These are phyloP conservation scores for Steatornis caripensis DNA, from an alignment of 2,113 vertebrate genomes.

Conservation along the genomic window DNA sequence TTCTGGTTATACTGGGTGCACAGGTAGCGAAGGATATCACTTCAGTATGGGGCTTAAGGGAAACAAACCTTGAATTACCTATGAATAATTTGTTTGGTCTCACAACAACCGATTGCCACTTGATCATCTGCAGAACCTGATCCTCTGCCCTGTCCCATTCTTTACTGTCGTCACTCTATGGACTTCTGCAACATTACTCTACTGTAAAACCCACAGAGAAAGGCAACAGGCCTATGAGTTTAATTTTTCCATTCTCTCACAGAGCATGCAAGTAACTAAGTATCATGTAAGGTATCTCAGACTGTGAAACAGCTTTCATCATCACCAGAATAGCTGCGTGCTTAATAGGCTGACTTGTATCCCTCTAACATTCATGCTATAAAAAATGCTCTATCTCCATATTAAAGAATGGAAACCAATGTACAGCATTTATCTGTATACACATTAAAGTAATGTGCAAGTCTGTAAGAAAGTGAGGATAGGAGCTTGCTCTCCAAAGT, in stretches of 20 bases:
- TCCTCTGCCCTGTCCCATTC: neutral
- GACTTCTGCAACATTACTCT: neutral
- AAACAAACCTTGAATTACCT: neutral
- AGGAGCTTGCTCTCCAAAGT: neutral
- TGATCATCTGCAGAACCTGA: neutral
- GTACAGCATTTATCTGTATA: neutral
- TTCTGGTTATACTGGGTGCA: neutral
- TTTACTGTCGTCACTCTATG: neutral
- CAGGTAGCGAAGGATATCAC: neutral
- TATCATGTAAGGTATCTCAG: neutral
- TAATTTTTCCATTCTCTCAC: neutral
- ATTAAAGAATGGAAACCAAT: neutral
- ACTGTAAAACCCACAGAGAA: neutral
- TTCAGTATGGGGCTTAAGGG: neutral
- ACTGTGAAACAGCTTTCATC: neutral
- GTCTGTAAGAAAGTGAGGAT: neutral
- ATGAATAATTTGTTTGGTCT: conserved; percentile 26
- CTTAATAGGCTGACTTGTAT: neutral
- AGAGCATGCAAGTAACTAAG: neutral
- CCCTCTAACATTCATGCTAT: neutral
- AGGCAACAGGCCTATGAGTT: neutral
- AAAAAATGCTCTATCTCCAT: neutral
- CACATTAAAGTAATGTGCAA: neutral
- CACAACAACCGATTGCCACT: neutral
- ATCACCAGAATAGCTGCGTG: neutral